Conservation (phyloP, 2,888 invertebrate species). For the Boloria euphrosyne region DNA sequence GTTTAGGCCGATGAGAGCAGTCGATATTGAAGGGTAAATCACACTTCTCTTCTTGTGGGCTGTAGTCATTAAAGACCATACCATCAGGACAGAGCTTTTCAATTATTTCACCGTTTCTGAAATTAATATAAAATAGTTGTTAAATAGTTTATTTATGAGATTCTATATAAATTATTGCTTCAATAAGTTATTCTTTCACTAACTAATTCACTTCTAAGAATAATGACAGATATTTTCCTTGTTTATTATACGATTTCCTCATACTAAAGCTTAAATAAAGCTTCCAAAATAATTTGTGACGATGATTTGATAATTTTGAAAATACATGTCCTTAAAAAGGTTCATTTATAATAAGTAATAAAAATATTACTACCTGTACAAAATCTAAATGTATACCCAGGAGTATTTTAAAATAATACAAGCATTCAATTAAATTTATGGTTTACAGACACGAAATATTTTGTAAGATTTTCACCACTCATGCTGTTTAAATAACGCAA, state of each 20-base stretch:
- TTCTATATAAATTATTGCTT: too few species aligned
- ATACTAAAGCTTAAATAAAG: too few species aligned
- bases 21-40: constrained; percentile 94
- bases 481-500: constrained; percentile 29
- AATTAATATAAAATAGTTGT: constrained; percentile 43
- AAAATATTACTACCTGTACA: not conserved
- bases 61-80: constrained; percentile 94
- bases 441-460: constrained; percentile 10
- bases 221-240: too few species aligned
- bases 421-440: constrained; percentile 18
- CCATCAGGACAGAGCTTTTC: constrained; percentile 94
- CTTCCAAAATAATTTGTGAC: too few species aligned
- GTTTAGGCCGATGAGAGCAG: constrained; percentile 88
- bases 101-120: constrained; percentile 86
- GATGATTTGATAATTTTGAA: too few species aligned
- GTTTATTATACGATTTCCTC: too few species aligned
- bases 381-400: constrained; percentile 5
- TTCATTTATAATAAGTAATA: not conserved
- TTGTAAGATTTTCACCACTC: constrained; percentile 25
- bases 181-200: too few species aligned
- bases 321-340: too few species aligned
- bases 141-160: not conserved
- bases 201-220: too few species aligned
- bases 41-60: constrained; percentile 91
- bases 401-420: constrained; percentile 4